A percentile compares a stretch with the other conserved stretches of the same genome.
Conservation (phyloP, 2,888 invertebrate species). For the Lydus trimaculatus region DNA sequence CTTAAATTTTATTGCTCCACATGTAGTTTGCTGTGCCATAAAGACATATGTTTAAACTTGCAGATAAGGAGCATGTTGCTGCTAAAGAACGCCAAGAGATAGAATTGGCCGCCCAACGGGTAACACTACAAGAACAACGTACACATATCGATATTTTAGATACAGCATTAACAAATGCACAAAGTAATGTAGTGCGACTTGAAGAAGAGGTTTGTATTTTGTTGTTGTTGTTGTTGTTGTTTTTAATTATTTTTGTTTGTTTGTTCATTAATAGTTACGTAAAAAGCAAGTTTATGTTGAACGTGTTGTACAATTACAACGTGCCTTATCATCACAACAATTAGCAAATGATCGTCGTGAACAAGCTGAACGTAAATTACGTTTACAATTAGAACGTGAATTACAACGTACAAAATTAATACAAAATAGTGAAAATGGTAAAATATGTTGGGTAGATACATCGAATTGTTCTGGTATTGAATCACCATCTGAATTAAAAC, state of each 20-base stretch:
- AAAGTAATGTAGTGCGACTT: conserved; percentile 84
- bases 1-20: too few relatives aligned
- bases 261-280: conserved; percentile 71
- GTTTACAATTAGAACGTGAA: conserved; percentile 86
- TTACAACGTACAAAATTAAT: conserved; percentile 67
- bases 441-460: conserved; percentile 56
- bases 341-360: conserved; percentile 85
- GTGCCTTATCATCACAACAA: conserved; percentile 81
- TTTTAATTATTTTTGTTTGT: conserved; percentile 9
- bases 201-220: conserved; percentile 79
- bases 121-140: conserved; percentile 89
- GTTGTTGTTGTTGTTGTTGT: too few relatives aligned
- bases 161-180: conserved; percentile 89
- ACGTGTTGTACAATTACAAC: conserved; percentile 82
- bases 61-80: conserved; percentile 87
- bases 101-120: conserved; percentile 87
- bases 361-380: conserved; percentile 83
- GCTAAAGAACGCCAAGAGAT: conserved; percentile 93
- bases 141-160: conserved; percentile 93
- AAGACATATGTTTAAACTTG: conserved; percentile 22
- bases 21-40: too few relatives aligned
- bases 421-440: conserved; percentile 44
- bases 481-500: conserved; percentile 69
- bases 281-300: conserved; percentile 87
- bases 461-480: conserved; percentile 61